Conservation (phyloP, 2,797 vertebrate genomes). For the Cossypha dichroa region DNA sequence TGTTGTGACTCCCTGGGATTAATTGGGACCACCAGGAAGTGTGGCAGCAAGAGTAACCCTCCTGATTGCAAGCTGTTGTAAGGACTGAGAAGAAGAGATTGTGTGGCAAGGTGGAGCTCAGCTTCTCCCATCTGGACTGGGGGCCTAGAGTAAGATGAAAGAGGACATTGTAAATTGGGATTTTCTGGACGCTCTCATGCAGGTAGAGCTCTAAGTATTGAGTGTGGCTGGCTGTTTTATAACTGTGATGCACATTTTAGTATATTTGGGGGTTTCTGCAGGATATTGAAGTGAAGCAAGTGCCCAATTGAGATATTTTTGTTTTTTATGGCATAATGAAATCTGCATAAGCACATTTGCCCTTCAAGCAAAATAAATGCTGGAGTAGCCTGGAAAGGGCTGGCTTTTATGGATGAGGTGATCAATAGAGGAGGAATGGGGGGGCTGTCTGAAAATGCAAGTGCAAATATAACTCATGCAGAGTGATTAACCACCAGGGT, state of each 20-base stretch:
- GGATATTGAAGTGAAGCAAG: neutral
- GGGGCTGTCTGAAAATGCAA: neutral
- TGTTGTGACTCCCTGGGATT: neutral
- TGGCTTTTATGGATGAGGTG: neutral
- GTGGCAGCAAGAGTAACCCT: neutral
- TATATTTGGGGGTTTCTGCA: neutral
- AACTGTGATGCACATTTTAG: neutral
- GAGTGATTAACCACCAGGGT: neutral
- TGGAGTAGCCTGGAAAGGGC: neutral
- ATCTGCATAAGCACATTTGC: neutral
- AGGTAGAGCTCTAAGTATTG: neutral
- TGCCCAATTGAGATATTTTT: neutral
- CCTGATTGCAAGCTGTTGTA: neutral
- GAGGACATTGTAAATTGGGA: neutral
- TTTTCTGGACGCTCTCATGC: neutral
- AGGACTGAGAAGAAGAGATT: neutral
- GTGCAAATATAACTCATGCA: neutral
- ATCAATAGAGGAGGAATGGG: neutral
- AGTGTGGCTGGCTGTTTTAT: accelerated
- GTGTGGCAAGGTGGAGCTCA: neutral
- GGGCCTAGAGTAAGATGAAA: neutral
- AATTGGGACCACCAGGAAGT: conserved; percentile 51
- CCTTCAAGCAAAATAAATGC: neutral
- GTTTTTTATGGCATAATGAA: neutral
- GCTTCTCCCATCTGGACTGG: neutral